These are phyloP conservation scores for Periophthalmodon schlosseri DNA, from an alignment of 2,113 vertebrate genomes.

Conservation along the genomic window DNA sequence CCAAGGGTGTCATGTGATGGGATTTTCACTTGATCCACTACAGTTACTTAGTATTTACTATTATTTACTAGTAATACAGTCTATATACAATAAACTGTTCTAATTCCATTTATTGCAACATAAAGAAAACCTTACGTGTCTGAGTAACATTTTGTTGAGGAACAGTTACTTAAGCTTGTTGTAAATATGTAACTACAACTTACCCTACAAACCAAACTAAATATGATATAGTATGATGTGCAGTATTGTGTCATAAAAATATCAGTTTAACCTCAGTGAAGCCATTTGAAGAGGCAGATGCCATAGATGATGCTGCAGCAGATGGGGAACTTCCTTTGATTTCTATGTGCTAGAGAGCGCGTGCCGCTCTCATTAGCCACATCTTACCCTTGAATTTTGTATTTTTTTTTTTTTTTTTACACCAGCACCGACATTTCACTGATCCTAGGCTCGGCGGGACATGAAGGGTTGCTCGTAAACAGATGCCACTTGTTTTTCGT, in stretches of 20 bases:
- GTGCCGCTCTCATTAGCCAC: conserved; percentile 68
- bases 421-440: conserved; percentile 48
- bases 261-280: neutral
- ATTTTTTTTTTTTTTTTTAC: conserved; percentile 30
- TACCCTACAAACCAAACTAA: neutral
- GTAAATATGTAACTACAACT: neutral
- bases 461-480: conserved; percentile 59
- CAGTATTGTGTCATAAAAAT: neutral
- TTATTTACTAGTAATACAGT: neutral
- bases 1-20: neutral
- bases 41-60: neutral
- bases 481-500: conserved; percentile 67
- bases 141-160: neutral
- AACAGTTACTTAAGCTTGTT: neutral
- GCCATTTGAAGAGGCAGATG: conserved; percentile 31
- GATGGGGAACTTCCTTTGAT: conserved; percentile 71
- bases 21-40: neutral
- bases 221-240: neutral
- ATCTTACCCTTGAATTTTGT: conserved; percentile 49
- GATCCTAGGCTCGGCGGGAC: conserved; percentile 57
- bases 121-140: too few relatives aligned
- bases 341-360: conserved; percentile 58
- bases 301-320: conserved; percentile 46
- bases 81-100: too few relatives aligned
- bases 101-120: too few relatives aligned